Evolutionary conservation across 2,113 vertebrate genomes (phyloP).

Genomic region (Sisor rabdophorus): DNA sequence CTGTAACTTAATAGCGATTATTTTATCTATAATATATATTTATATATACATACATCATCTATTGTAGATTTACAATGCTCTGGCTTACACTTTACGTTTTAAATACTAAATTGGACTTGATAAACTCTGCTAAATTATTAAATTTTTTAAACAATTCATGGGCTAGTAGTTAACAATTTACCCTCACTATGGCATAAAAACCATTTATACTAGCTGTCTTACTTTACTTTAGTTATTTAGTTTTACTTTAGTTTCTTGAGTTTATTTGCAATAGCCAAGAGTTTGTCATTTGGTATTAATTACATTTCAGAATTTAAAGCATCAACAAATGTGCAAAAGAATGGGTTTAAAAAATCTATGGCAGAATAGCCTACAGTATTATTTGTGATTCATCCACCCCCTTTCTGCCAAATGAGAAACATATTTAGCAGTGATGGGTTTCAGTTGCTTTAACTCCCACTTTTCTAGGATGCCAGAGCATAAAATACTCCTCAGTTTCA

Average conservation of each 20-base stretch:
- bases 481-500: background rate
- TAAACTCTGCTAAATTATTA: background rate
- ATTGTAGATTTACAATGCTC: constrained; percentile 1
- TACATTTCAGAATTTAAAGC: background rate
- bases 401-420: constrained; percentile 22
- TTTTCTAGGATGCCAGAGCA: background rate
- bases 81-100: background rate
- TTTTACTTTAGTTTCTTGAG: background rate
- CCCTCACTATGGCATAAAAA: background rate
- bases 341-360: background rate
- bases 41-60: background rate
- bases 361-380: constrained; percentile 17
- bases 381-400: constrained; percentile 14
- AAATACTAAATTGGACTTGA: background rate
- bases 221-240: no score
- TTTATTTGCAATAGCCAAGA: background rate
- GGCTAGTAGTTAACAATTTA: background rate
- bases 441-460: constrained; percentile 48
- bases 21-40: no score
- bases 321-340: constrained; percentile 11
- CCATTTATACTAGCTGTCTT: no score
- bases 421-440: constrained; percentile 44
- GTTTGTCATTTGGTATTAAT: background rate
- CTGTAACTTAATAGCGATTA: no score
- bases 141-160: background rate